A percentile compares a stretch with the other conserved stretches of the same genome.
phyloP scores from a whole-genome alignment of 2,797 vertebrate genomes.

The Tenualosa ilisha region DNA sequence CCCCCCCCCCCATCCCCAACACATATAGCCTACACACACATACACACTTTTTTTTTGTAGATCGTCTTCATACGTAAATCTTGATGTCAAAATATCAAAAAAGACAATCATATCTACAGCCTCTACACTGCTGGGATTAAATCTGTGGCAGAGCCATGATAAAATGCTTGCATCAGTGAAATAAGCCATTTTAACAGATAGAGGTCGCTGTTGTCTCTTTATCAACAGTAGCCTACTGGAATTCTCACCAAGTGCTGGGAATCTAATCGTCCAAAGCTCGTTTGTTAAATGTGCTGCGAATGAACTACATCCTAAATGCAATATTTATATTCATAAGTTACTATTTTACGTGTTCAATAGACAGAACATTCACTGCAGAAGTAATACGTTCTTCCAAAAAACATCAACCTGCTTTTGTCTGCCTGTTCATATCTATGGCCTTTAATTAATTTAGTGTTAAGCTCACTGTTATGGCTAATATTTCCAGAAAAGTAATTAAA shows the following conservation, averaged over 20 bases:
- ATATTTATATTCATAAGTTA: background rate
- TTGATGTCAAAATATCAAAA: background rate
- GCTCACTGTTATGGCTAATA: background rate
- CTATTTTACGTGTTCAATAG: background rate
- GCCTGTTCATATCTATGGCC: too few relatives aligned
- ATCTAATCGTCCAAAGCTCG: background rate
- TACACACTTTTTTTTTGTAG: background rate
- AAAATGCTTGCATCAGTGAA: background rate
- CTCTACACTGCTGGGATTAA: background rate
- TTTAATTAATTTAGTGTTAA: background rate
- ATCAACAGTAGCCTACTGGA: background rate
- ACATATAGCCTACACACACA: too few relatives aligned
- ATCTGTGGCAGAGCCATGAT: background rate
- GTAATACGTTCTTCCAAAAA: background rate
- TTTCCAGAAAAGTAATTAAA: background rate
- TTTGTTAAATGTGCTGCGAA: background rate
- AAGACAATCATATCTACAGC: background rate
- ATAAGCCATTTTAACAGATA: slow-evolving; percentile 27
- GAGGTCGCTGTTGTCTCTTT: slow-evolving; percentile 40
- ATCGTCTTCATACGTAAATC: background rate
- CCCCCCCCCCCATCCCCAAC: too few relatives aligned
- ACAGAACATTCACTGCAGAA: too few relatives aligned
- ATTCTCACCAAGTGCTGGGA: background rate
- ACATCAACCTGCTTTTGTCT: background rate
- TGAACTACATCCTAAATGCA: background rate